Evolutionary conservation across 2,888 invertebrate species (phyloP), one percentile per base, ranked within the genome.

Genomic region (Antheraea yamamai): DNA sequence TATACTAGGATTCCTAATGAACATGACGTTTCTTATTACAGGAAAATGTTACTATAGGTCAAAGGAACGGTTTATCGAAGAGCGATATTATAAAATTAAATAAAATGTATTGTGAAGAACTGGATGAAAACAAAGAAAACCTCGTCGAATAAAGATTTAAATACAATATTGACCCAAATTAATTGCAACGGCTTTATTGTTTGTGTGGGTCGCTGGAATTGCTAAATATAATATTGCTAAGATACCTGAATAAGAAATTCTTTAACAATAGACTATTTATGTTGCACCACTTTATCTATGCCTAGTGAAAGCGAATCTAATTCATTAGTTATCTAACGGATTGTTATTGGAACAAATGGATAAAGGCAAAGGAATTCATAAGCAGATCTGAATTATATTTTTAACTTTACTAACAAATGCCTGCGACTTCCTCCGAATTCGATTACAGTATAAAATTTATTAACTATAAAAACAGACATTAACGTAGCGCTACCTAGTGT

Each of bases 41-140:
- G 94, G 89, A 90, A 75, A 86, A 88, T 78, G 90, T 84, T 18
- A 84, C 76, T 47, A 90, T 94, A 72, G 94, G 94, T 1, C 94
- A 93, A 84, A 87, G 94, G 79, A 79, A 82, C n/a, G 92, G 92
- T 72, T 79, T 94, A 82, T 93, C 94, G 4, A 89, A 90, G 75
- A 88, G 88, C 55, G 94, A 95, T 79, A 83, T 94, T 75, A 39
- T 83, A 30, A 95, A 95, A 78, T 78, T 94, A 35, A 92, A 91
- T 73, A 92, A 83, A 87, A 94, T 94, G 94, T 94, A 94, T 77
- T 94, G 94, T 76, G 85, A 89, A 75, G 83, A 85, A 18, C 23
- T 20, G 23, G 74, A 72, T 72, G 74, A 64, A 66, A 66, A 30
- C 30, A 30, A 66, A 30, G 26, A 66, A 66, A 16, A 14, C 26